Evolutionary conservation across 2,888 invertebrate genomes (phyloP).

Genomic region (Ophion ellenae): DNA sequence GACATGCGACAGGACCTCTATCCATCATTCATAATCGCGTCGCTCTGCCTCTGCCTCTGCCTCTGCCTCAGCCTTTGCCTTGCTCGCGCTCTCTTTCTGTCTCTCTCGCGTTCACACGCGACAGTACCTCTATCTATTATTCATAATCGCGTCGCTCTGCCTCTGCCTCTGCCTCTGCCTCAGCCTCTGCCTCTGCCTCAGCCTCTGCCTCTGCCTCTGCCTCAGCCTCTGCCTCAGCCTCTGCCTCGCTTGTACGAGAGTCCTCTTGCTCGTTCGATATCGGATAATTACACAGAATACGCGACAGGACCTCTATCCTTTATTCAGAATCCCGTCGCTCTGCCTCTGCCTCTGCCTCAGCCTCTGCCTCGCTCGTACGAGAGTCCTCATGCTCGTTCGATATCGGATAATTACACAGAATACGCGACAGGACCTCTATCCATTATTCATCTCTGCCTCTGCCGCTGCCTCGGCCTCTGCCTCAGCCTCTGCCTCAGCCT

Average conservation of each 20-base stretch:
- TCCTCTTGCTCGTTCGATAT: conserved; percentile 53
- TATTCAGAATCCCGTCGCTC: neutral
- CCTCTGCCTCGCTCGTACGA: conserved; percentile 37
- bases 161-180: too few relatives aligned
- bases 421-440: conserved; percentile 82
- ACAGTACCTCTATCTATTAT: too few relatives aligned
- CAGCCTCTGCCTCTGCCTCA: too few relatives aligned
- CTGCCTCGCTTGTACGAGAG: conserved; percentile 43
- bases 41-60: conserved; percentile 47
- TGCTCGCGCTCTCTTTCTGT: conserved; percentile 8
- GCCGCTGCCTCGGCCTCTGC: conserved; percentile 22
- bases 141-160: too few relatives aligned
- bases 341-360: conserved; percentile 4
- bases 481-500: conserved; percentile 11
- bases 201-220: too few relatives aligned
- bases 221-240: too few relatives aligned
- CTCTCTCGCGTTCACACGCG: neutral
- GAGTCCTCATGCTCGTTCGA: conserved; percentile 50
- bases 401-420: conserved; percentile 80
- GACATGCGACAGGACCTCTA: conserved; percentile 82
- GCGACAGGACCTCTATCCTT: conserved; percentile 76
- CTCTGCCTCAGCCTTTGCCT: neutral
- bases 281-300: conserved; percentile 82
- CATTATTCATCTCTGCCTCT: conserved; percentile 79
- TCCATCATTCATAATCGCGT: conserved; percentile 83